Conservation (phyloP, 2,797 vertebrate genomes). For the Spinus olivaceus region DNA sequence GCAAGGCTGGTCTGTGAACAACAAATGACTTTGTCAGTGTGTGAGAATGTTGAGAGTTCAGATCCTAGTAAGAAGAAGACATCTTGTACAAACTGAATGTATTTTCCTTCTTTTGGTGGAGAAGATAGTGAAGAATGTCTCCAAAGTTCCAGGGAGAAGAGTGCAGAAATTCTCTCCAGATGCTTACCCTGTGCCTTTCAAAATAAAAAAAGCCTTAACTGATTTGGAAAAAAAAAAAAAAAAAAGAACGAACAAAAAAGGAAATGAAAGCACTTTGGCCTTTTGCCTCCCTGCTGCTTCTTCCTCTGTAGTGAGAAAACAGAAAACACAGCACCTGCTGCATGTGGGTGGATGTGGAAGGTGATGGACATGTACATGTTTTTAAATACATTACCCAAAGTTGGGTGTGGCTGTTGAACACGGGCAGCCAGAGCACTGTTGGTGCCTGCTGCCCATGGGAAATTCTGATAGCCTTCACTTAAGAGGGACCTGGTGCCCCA, state of each 20-base stretch:
- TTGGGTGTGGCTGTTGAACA: not conserved
- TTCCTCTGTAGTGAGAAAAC: not conserved
- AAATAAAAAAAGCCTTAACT: not conserved
- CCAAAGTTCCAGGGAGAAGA: not conserved
- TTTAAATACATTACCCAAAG: not conserved
- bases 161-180: not conserved
- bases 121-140: not conserved
- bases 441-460: not conserved
- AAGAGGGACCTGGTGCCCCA: not conserved
- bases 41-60: not conserved
- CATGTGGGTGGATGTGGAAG: not conserved
- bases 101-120: not conserved
- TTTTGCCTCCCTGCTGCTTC: not conserved
- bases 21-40: rapidly evolving
- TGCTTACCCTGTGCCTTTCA: not conserved
- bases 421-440: rapidly evolving
- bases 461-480: not conserved
- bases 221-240: not conserved
- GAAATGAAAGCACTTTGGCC: not conserved
- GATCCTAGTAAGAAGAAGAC: not conserved
- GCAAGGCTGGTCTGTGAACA: not conserved
- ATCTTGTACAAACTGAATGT: not conserved
- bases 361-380: rapidly evolving
- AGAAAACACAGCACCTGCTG: not conserved
- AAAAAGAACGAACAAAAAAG: too few species aligned